Percentiles rank a stretch among this genome's conserved stretches.
Conservation (phyloP, 1,140 invertebrate species). For the Trissolcus basalis region DNA sequence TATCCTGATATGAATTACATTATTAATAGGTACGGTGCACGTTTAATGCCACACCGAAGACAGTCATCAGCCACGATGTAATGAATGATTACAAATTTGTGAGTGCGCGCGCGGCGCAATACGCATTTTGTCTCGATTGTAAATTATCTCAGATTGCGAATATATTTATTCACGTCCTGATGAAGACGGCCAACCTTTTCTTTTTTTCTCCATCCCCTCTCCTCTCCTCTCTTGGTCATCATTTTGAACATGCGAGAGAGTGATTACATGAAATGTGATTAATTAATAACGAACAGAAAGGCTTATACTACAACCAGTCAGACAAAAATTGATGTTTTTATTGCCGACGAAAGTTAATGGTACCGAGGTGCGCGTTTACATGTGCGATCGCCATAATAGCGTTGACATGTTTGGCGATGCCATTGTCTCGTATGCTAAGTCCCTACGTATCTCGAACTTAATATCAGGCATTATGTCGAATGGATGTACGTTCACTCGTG, state of each 20-base stretch:
- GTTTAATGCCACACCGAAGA: constrained; percentile 32
- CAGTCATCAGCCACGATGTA: constrained; percentile 23
- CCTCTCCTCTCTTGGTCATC: no score
- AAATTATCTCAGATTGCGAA: constrained; percentile 18
- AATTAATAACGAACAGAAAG: no score
- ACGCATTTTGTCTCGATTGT: constrained; percentile 25
- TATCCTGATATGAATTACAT: constrained; percentile 40
- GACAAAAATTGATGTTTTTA: constrained; percentile 14
- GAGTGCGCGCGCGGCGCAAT: no score
- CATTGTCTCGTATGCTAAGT: constrained; percentile 54
- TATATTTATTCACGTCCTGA: constrained; percentile 4
- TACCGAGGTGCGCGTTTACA: constrained; percentile 14
- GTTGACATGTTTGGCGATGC: constrained; percentile 39
- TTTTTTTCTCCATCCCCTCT: not conserved
- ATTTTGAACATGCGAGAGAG: not conserved
- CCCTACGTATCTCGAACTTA: constrained; percentile 32
- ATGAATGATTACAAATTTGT: constrained; percentile 34
- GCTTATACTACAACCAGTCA: not conserved
- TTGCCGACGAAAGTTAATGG: constrained; percentile 11
- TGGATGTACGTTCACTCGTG: constrained; percentile 27
- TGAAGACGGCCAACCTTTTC: constrained; percentile 14
- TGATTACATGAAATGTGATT: constrained; percentile 6
- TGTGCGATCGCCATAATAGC: constrained; percentile 30
- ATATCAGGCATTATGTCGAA: constrained; percentile 48
- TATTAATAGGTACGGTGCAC: constrained; percentile 32